Evolutionary conservation across 2,113 vertebrate species (phyloP), one percentile per base, ranked within the genome.

Genomic region (Gobiocypris rarus): DNA sequence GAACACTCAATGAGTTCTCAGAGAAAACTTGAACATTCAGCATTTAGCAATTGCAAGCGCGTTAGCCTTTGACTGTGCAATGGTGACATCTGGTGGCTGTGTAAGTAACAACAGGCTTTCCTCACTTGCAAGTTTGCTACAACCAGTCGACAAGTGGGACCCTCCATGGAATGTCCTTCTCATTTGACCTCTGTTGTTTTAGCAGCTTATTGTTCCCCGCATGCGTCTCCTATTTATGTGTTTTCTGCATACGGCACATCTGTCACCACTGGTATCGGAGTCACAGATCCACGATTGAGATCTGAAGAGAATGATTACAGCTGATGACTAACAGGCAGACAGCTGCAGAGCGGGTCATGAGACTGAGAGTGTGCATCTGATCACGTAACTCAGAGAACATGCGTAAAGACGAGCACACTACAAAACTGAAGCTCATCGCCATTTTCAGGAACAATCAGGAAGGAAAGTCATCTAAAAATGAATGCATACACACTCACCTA

Each of bases 291-390:
- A 52, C 19, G 65, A 85, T 74, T 6, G 70, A 74, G 69, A 75
- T 63, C 50, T 58, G n/a, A 75, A 41, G 38, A 22, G 77, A 84
- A 41, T 54, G 63, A 75, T 75, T 19, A 56, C 75, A 74, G 38
- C 26, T 70, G 75, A 80, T 69, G 77, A 84, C 38, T 31, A 48
- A 38, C 76, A 80, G 75, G 9, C 70, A 84, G 48, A 77, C 59
- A 34, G 19, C 22, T 84, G 77, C 65, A 58, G 85, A 61, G n/a
- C 24, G 38, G 24, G 88, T 92, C 77, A 92, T 91, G 86, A 85
- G 86, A 92, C 89, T 87, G 90, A 85, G 84, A 87, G 88, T 63
- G 54, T 93, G 92, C 69, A 85, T 83, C 87, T 70, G 19, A 87
- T 90, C 91, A 91, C 89, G 89, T 90, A 90, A 86, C 83, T 38